Base-by-base conservation (phyloP, 1,140 invertebrate genomes). In the Drosophila gunungcola region DNA sequence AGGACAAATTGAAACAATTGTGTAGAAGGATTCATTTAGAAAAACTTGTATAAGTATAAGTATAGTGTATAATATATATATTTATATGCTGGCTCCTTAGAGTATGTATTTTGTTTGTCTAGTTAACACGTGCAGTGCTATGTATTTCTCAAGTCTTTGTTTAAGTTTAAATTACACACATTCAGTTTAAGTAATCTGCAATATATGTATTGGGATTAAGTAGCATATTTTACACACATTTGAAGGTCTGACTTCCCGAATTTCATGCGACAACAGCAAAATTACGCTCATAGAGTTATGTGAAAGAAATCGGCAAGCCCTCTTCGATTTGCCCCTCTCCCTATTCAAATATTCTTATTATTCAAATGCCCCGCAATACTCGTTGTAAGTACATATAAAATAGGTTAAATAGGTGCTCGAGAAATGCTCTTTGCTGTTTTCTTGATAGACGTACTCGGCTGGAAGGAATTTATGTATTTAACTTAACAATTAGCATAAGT, bases 301-400 rank as follows among this genome's bases (percentile, higher is more conserved):
- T 3, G 52, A 72, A 58, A 29, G 67, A 72, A 73, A 60, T 52
- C 39, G 38, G 25, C 13, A 39, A 51, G 46, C 68, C 51, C 51
- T 36, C 42, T 9, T 39, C 46, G 39, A 38, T 6, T 32, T 32
- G 29, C 32, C 64, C 13, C 21, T 61, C 13, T 46, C 53, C 27
- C 29, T 6, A 11, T 13, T 25, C 56, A 57, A 52, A 43, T 52
- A 53, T 38, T 65, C 43, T 56, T 65, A 67, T 56, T 34, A 39
- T 68, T 29, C 10, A 46, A 7, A 27, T 58, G 43, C 45, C 39
- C 32, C 16, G 62, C 9, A 57, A 41, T 63, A 43, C 72, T 82
- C 80, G 80, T 74, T 82, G 79, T 81, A 83, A 72, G 69, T 61
- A 42, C 57, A 82, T 73, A 78, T 51, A 78, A 69, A 69, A 54